Percentiles rank a stretch among this genome's conserved stretches.
Conservation (phyloP, 1,140 invertebrate genomes). For the Pachypsylla venusta region DNA sequence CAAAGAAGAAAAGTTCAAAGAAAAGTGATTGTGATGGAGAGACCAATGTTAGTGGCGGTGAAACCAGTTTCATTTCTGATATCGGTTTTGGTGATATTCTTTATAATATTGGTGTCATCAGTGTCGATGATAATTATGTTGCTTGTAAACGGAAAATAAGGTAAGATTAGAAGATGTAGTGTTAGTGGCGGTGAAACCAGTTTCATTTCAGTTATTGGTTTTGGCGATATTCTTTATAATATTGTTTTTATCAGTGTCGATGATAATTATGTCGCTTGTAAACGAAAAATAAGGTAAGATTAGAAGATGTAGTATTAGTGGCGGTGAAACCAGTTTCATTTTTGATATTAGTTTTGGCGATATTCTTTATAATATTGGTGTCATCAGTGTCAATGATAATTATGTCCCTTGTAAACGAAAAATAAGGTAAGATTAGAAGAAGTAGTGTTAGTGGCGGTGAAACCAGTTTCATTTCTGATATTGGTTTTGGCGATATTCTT, state of each 20-base stretch:
- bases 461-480: too few species aligned
- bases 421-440: slow-evolving; percentile 1
- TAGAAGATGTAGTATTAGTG: too few species aligned
- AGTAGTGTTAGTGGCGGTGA: too few species aligned
- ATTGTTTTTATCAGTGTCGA: neutral
- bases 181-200: too few species aligned
- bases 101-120: neutral
- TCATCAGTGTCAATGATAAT: neutral
- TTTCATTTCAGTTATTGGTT: too few species aligned
- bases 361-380: neutral
- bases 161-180: too few species aligned
- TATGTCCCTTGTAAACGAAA: neutral
- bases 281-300: slow-evolving; percentile 3
- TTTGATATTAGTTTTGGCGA: too few species aligned
- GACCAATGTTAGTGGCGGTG: too few species aligned
- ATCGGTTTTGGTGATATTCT: neutral
- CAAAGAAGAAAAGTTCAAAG: too few species aligned
- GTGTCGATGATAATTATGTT: neutral
- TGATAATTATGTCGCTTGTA: neutral
- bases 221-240: neutral
- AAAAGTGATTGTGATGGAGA: too few species aligned
- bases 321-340: too few species aligned
- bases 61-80: too few species aligned
- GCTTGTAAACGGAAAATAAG: neutral
- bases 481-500: neutral